phyloP scores from a whole-genome alignment of 2,113 vertebrate species.

The Trinectes maculatus region DNA sequence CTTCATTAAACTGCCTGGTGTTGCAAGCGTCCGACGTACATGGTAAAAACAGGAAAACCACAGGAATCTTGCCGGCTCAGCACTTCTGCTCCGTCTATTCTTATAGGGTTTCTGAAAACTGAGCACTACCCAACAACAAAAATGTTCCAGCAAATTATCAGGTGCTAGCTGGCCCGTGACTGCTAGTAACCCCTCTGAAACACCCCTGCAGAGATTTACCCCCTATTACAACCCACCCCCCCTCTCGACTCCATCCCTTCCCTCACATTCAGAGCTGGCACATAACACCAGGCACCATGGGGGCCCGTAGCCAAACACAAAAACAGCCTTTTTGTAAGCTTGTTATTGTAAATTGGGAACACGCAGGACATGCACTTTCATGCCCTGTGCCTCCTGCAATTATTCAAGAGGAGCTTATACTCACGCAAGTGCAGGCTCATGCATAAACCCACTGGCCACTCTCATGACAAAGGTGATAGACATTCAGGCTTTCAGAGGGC shows the following conservation, averaged over 20 bases:
- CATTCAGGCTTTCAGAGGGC: neutral
- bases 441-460: constrained; percentile 39
- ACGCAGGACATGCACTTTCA: constrained; percentile 59
- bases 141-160: constrained; percentile 38
- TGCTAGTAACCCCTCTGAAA: constrained; percentile 66
- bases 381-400: constrained; percentile 56
- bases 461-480: constrained; percentile 55
- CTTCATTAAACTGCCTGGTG: constrained; percentile 12
- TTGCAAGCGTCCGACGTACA: constrained; percentile 28
- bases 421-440: constrained; percentile 58
- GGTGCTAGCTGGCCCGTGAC: constrained; percentile 61
- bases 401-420: constrained; percentile 56
- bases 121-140: constrained; percentile 39
- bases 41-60: constrained; percentile 71
- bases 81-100: constrained; percentile 53
- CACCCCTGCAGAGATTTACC: constrained; percentile 54
- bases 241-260: constrained; percentile 20
- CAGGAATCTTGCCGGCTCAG: constrained; percentile 56
- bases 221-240: constrained; percentile 24
- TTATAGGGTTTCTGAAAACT: constrained; percentile 30
- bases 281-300: constrained; percentile 43
- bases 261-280: constrained; percentile 51
- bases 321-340: constrained; percentile 61
- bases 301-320: constrained; percentile 58
- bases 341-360: constrained; percentile 69